Evolutionary conservation across 2,113 vertebrate genomes (phyloP), one percentile per base, ranked within the genome.

Genomic region (Istiophorus platypterus): DNA sequence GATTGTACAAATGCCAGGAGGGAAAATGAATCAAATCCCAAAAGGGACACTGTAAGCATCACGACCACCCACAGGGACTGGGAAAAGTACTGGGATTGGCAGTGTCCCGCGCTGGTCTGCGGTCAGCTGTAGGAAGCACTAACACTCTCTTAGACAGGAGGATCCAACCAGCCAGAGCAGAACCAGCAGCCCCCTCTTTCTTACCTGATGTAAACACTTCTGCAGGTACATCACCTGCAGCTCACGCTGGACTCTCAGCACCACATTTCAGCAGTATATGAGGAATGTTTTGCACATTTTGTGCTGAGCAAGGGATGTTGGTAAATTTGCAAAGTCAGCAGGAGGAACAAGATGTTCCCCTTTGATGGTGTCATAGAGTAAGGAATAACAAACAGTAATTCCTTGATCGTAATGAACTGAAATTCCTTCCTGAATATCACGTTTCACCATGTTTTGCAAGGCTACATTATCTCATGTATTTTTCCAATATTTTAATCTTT

Each of bases 201-300:
- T 56, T 7, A 0, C 10, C 7, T n/a, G 56, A 34, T 56, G 8
- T 5, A 85, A 76, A 13, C 3, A 39, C 1, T 0, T 72, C 15
- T 85, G 66, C 2, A 89, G 22, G 77, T 79, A 89, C 22, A 85
- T 67, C 70, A 89, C 80, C 63, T 71, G 70, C 2, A 89, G 26
- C 74, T 79, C 89, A 22, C 82, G 82, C 54, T 84, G 84, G 14
- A 89, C 6, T 11, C 87, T 81, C 20, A 89, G 73, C 1, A n/a
- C n/a, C n/a, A n/a, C n/a, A n/a, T n/a, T n/a, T n/a, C 77, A 39
- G 67, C 72, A 80, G 34, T 78, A 65, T 1, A 49, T 0, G 0
- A 76, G 1, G 59, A 78, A 87, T 0, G 31, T 0, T 0, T 34
- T 34, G 31, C 31, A 34, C n/a, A n/a, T n/a, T n/a, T n/a, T n/a